These are phyloP conservation scores for Stichopus chloronotus DNA, from an alignment of 35 echinoderm and acorn worm species.

Conservation along the genomic window DNA sequence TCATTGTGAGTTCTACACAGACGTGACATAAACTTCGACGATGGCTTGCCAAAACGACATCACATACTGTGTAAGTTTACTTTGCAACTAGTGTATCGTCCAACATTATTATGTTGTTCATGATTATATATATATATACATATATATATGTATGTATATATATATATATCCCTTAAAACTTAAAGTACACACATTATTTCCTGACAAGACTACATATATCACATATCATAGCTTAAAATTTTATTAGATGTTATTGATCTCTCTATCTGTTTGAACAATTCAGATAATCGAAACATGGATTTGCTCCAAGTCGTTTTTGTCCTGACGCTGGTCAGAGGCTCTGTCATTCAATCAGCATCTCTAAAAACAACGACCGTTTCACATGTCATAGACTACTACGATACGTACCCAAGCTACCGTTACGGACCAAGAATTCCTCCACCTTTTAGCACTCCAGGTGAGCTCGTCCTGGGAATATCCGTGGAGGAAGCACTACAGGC, in stretches of 20 bases:
- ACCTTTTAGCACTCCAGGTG: conserved; percentile 3
- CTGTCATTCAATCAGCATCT: neutral
- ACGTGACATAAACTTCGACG: too few relatives aligned
- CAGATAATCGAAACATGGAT: neutral
- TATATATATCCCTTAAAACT: too few relatives aligned
- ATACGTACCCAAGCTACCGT: neutral
- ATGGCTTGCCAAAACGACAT: too few relatives aligned
- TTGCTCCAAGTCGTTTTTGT: neutral
- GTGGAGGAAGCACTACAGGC: neutral
- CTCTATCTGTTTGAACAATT: too few relatives aligned
- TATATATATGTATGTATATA: conserved; percentile 6
- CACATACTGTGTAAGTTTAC: too few relatives aligned
- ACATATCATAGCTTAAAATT: too few relatives aligned
- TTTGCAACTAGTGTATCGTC: too few relatives aligned
- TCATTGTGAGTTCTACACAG: too few relatives aligned
- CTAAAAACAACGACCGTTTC: neutral
- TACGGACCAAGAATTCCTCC: neutral
- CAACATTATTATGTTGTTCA: too few relatives aligned
- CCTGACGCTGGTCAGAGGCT: neutral
- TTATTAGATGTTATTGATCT: too few relatives aligned
- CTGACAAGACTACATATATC: too few relatives aligned
- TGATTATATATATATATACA: neutral
- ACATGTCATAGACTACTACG: neutral
- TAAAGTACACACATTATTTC: too few relatives aligned
- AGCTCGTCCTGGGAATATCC: neutral